Evolutionary conservation across 2,888 invertebrate species (phyloP).

Genomic region (Sminthurinus aureus): DNA sequence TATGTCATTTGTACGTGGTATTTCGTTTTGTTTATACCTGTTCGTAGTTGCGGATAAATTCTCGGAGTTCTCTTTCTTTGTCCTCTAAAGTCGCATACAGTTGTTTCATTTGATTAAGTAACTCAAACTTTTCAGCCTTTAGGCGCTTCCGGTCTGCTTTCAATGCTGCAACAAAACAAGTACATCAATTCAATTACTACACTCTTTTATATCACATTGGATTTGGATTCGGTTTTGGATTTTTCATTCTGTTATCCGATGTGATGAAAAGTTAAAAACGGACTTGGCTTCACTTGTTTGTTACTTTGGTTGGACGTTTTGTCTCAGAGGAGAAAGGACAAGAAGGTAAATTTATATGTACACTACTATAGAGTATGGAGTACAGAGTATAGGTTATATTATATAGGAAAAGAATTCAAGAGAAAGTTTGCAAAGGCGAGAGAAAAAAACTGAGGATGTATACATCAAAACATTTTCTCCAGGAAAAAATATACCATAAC

Average conservation of each 20-base stretch:
- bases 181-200: not conserved
- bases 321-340: not conserved
- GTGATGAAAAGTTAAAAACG: no score
- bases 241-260: not conserved
- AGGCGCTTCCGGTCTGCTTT: constrained; percentile 89
- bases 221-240: not conserved
- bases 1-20: not conserved
- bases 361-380: not conserved
- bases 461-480: no score
- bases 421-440: constrained; percentile 1
- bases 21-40: constrained; percentile 69
- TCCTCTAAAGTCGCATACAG: constrained; percentile 92
- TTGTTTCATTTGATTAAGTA: constrained; percentile 93
- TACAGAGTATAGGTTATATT: no score
- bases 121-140: constrained; percentile 91
- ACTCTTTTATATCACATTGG: not conserved
- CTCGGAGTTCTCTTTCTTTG: constrained; percentile 90
- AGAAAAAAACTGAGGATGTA: not conserved
- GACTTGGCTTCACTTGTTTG: no score
- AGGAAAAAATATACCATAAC: no score
- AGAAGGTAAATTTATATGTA: not conserved
- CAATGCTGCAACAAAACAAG: constrained; percentile 67
- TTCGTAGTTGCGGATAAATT: constrained; percentile 94
- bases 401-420: not conserved
- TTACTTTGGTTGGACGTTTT: no score